Evolutionary conservation across 1,140 invertebrate species (phyloP).

Genomic region (Macrobrachium nipponense): DNA sequence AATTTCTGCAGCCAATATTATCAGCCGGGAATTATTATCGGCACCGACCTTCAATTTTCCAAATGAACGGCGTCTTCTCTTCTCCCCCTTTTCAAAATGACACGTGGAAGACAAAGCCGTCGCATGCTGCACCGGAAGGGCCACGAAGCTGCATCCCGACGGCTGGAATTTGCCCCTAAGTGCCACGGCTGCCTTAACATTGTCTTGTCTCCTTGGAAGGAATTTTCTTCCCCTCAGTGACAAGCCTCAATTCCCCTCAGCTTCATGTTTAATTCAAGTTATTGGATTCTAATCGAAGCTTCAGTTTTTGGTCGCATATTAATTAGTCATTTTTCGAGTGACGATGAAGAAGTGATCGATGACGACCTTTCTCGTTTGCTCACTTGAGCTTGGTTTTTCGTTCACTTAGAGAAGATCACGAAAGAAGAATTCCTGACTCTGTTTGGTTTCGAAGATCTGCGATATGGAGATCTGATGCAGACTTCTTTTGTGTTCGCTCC

Average conservation of each 20-base stretch:
- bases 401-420: neutral
- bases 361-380: constrained; percentile 4
- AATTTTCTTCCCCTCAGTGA: constrained; percentile 37
- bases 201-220: constrained; percentile 11
- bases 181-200: constrained; percentile 15
- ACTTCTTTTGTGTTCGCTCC: too few species aligned
- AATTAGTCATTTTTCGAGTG: constrained; percentile 58
- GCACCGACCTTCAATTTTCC: constrained; percentile 47
- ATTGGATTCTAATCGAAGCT: constrained; percentile 61
- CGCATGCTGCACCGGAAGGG: neutral
- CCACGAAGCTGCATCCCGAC: neutral
- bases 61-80: constrained; percentile 26
- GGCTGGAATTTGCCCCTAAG: neutral
- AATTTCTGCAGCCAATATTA: too few species aligned
- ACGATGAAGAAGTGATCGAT: constrained; percentile 44
- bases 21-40: constrained; percentile 12
- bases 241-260: constrained; percentile 47
- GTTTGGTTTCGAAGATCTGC: too few species aligned
- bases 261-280: constrained; percentile 61
- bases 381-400: constrained; percentile 1
- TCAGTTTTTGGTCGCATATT: constrained; percentile 60
- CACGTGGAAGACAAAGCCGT: neutral
- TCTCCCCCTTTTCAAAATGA: constrained; percentile 4
- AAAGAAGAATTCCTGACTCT: neutral
- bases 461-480: too few species aligned